phyloP scores from a whole-genome alignment of 2,888 invertebrate species.

The Imbricaverruca yamaguchii region DNA sequence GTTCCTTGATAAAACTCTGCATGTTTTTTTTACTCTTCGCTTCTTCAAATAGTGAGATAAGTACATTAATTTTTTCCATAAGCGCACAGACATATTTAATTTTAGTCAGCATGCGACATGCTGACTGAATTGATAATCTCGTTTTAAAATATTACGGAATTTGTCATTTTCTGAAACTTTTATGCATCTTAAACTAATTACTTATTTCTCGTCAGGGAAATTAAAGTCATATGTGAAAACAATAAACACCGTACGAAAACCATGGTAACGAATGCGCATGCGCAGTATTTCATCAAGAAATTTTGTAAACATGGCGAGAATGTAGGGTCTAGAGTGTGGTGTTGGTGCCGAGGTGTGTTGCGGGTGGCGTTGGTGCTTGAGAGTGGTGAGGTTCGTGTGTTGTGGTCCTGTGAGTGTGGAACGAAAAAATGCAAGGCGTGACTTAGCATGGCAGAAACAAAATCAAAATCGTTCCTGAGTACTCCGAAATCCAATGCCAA shows the following conservation, averaged over 20 bases:
- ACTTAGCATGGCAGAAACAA: background rate
- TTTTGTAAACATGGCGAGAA: conserved; percentile 21
- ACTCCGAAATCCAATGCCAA: background rate
- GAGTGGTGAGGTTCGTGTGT: background rate
- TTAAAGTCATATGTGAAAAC: too few relatives aligned
- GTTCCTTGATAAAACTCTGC: too few relatives aligned
- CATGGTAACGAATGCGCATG: conserved; percentile 8
- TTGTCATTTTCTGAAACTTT: too few relatives aligned
- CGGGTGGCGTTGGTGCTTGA: background rate
- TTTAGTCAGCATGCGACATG: too few relatives aligned
- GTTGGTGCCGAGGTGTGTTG: background rate
- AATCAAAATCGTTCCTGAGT: background rate
- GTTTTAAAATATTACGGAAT: too few relatives aligned
- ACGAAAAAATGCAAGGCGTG: background rate
- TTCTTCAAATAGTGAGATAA: too few relatives aligned
- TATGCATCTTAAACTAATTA: too few relatives aligned
- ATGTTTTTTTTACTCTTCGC: too few relatives aligned
- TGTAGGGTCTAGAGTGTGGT: background rate
- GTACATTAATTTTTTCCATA: too few relatives aligned
- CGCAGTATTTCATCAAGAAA: background rate
- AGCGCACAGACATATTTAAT: too few relatives aligned
- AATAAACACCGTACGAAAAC: background rate
- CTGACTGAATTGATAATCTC: too few relatives aligned
- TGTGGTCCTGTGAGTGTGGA: background rate
- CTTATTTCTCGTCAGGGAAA: too few relatives aligned